phyloP scores from a whole-genome alignment of 1,140 invertebrate species.

The Drosophila asahinai region DNA sequence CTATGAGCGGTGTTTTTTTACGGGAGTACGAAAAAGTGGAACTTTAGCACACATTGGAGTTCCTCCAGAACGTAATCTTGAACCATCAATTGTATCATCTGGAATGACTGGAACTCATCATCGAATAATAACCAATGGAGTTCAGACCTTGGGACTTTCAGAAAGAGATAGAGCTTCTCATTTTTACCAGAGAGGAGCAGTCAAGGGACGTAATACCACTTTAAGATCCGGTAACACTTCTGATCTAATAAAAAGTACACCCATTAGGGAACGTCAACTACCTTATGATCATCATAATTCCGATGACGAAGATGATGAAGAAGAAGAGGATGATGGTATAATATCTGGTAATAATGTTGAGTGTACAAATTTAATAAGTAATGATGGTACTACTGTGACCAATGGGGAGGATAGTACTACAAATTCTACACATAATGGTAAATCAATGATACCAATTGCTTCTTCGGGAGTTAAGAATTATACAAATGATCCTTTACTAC shows the following conservation, averaged over 20 bases:
- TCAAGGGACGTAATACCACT: conserved; percentile 7
- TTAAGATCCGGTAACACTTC: conserved; percentile 19
- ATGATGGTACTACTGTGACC: conserved; percentile 28
- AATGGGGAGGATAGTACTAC: conserved; percentile 31
- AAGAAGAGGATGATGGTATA: conserved; percentile 75
- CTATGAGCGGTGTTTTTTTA: conserved; percentile 68
- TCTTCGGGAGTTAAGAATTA: conserved; percentile 22
- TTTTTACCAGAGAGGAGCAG: conserved; percentile 36
- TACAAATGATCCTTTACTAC: conserved; percentile 21
- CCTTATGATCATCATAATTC: conserved; percentile 58
- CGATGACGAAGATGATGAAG: conserved; percentile 69
- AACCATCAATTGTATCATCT: conserved; percentile 12
- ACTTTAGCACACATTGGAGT: conserved; percentile 72
- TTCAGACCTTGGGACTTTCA: conserved; percentile 49
- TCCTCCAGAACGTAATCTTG: conserved; percentile 30
- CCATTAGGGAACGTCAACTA: conserved; percentile 42
- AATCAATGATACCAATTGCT: conserved; percentile 7
- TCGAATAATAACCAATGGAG: conserved; percentile 26
- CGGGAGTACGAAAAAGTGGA: conserved; percentile 79
- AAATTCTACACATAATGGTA: conserved; percentile 16
- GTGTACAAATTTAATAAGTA: conserved; percentile 72
- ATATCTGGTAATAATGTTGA: conserved; percentile 71
- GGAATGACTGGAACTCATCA: conserved; percentile 20
- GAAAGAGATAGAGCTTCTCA: conserved; percentile 32
- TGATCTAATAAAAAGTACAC: conserved; percentile 26